Percentiles rank a stretch among this genome's conserved stretches.
Evolutionary conservation across 2,113 vertebrate genomes (phyloP).

Genomic region (Antigone vipio): DNA sequence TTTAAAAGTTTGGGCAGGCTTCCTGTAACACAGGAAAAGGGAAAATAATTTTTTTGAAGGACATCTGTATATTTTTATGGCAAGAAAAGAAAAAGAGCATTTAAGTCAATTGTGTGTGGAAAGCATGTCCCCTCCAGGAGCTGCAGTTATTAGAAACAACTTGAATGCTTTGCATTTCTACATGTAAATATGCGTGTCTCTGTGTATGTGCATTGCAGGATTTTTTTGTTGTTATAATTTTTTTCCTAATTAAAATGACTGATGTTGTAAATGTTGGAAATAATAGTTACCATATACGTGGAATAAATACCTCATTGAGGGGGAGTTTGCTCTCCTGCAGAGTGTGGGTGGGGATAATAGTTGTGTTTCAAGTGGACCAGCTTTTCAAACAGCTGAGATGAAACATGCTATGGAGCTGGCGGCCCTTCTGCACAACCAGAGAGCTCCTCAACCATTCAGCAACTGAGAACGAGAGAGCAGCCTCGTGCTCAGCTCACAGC

Average conservation of each 20-base stretch:
- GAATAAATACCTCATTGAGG: slow-evolving; percentile 54
- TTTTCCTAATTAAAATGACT: slow-evolving; percentile 41
- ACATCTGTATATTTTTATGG: slow-evolving; percentile 68
- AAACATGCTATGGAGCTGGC: not conserved
- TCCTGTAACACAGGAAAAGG: slow-evolving; percentile 72
- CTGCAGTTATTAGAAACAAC: slow-evolving; percentile 40
- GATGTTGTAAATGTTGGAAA: slow-evolving; percentile 43
- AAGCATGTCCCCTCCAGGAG: slow-evolving; percentile 27
- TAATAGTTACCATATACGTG: slow-evolving; percentile 63
- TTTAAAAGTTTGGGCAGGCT: slow-evolving; percentile 72
- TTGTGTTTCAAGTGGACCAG: slow-evolving; percentile 47
- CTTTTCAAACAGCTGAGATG: not conserved
- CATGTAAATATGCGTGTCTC: not conserved
- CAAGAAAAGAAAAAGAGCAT: not conserved
- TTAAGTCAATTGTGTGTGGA: slow-evolving; percentile 52
- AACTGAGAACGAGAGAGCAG: not conserved
- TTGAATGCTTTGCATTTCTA: slow-evolving; percentile 49
- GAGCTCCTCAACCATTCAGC: not conserved
- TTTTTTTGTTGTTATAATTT: not conserved
- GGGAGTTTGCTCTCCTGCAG: slow-evolving; percentile 14
- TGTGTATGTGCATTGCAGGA: not conserved
- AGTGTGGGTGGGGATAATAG: slow-evolving; percentile 4
- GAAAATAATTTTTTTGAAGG: slow-evolving; percentile 44
- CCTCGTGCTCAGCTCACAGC: not conserved
- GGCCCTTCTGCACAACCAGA: not conserved